A percentile compares a stretch with the other conserved stretches of the same genome.
Conservation (phyloP, 2,113 vertebrate genomes). For the Colaptes auratus region DNA sequence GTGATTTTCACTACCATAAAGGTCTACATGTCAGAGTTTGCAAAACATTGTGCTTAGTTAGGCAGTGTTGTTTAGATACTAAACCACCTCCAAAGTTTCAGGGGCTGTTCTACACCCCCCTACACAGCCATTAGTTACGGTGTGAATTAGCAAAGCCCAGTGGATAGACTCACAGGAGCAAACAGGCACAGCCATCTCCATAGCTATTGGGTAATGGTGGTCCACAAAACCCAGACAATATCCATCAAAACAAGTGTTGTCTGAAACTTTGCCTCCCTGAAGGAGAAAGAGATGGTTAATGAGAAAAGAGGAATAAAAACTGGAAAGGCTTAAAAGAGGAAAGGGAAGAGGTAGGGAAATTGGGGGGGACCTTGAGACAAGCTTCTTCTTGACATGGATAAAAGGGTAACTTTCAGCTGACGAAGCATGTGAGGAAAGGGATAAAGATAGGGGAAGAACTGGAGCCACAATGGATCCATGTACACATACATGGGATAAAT, state of each 20-base stretch:
- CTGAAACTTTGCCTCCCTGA: not conserved
- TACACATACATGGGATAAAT: not conserved
- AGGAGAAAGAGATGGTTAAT: not conserved
- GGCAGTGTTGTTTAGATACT: not conserved
- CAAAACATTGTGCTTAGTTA: not conserved
- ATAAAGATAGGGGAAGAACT: not conserved
- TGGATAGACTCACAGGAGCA: not conserved
- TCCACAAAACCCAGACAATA: not conserved
- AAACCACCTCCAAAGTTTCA: not conserved
- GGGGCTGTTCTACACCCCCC: not conserved
- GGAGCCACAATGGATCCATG: not conserved
- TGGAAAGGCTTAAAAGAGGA: not conserved
- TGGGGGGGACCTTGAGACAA: not conserved
- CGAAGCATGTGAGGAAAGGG: not conserved
- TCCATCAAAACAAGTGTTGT: not conserved
- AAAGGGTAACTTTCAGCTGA: not conserved
- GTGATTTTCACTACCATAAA: not conserved
- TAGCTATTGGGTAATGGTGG: not conserved
- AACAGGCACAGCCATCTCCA: not conserved
- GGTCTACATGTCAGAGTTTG: not conserved
- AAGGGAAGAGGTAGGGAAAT: not conserved
- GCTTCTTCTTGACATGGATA: not conserved
- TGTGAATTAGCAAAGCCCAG: not conserved
- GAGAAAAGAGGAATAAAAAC: not conserved
- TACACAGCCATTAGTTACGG: not conserved